Evolutionary conservation across 2,797 vertebrate species (phyloP).

Genomic region (Eulemur albifrons): DNA sequence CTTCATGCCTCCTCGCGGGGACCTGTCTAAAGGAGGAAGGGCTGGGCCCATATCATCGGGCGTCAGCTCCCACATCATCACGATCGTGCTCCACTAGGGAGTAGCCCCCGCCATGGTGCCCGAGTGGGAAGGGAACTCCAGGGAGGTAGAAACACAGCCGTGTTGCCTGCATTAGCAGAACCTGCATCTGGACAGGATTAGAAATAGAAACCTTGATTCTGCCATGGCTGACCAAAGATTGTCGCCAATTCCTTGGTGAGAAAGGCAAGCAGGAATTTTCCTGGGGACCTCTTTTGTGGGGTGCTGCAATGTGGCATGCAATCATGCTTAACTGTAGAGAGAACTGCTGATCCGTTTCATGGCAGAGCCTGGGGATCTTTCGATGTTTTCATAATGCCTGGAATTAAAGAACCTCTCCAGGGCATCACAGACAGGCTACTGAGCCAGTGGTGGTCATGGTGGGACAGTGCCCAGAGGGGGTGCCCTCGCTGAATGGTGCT

Average conservation of each 20-base stretch:
- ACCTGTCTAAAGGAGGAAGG: rapidly evolving
- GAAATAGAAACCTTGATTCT: background rate
- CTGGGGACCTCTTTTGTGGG: background rate
- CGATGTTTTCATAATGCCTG: background rate
- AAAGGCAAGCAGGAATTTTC: background rate
- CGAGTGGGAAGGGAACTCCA: background rate
- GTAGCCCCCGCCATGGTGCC: background rate
- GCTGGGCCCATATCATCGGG: background rate
- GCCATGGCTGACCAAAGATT: background rate
- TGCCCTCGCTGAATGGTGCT: background rate
- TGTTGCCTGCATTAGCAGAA: background rate
- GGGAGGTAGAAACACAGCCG: background rate
- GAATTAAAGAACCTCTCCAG: background rate
- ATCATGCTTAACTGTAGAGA: background rate
- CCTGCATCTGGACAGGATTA: background rate
- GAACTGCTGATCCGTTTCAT: background rate
- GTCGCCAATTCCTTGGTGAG: background rate
- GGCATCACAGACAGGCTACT: background rate
- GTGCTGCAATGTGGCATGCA: background rate
- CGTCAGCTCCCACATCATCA: background rate
- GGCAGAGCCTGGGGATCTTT: background rate
- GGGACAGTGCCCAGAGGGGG: background rate
- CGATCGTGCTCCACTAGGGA: background rate
- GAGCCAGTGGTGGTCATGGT: background rate
- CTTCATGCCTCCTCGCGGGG: rapidly evolving